Base-by-base conservation (phyloP, 1,140 invertebrate genomes). In the Microplitis demolitor region DNA sequence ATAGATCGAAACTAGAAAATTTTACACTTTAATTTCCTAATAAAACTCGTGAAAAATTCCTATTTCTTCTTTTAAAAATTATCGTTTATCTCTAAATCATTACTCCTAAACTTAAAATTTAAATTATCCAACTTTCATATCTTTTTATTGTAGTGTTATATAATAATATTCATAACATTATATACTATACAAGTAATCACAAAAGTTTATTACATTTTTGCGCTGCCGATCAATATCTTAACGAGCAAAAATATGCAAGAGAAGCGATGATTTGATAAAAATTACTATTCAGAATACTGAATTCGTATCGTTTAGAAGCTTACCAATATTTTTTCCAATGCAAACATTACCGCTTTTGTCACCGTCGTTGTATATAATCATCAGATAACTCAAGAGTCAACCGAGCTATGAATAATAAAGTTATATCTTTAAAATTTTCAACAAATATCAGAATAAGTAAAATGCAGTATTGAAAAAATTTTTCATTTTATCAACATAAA, bases 231-330 rank as follows among this genome's bases (percentile, higher is more conserved):
- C 53, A 13, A 54, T 54, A n/a, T 54, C 14, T 54, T 24, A 58
- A 58, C 56, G 5, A 31, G 56, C 56, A 13, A 0, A 24, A 31
- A 16, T 4, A 31, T 24, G 3, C 5, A 14, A 60, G 60, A 39
- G 3, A 4, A 45, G 11, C 13, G 35, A 34, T 62, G 60, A n/a
- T n/a, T n/a, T 31, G 33, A 34, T 62, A 13, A 35, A n/a, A 35
- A 62, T 62, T 62, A 39, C 34, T 13, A 62, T 62, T 62, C 60
- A 39, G 60, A 62, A 62, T 62, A 62, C 33, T 62, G 33, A 31
- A 31, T 24, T 58, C 14, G 8, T 5, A 16, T 24, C 8, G 56
- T 24, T 58, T 24, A 24, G 8, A 9, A 58, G 16, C 2, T 33
- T 31, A 6, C 16, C 24, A 24, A 37, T 62, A 16, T n/a, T 62